Evolutionary conservation across 2,797 vertebrate genomes (phyloP), one percentile per base, ranked within the genome.

Genomic region (Crenuchus spilurus): DNA sequence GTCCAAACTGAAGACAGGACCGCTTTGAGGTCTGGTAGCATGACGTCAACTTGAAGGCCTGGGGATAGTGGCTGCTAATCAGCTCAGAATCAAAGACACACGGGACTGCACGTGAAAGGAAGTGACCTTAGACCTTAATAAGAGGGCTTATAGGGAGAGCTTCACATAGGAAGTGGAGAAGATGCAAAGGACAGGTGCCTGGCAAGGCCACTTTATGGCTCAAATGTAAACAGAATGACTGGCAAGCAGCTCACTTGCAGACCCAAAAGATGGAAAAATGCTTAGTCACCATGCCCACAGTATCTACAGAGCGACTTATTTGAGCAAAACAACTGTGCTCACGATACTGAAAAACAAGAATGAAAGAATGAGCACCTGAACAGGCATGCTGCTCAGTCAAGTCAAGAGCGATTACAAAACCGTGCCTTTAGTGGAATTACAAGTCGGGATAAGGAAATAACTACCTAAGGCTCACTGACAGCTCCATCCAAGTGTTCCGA

Each of bases 51-150:
- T 26, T 44, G 18, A 41, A 64, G 33, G 61, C 54, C 60, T 9
- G 13, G n/a, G 26, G 6, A 63, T 13, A 61, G 58, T 26, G 37
- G 22, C 60, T 42, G 52, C 51, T 64, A 55, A 70, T 78, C 74
- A 72, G 63, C 35, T 68, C 28, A 67, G 26, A 57, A 55, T 72
- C 55, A 72, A 46, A 6, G 9, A 63, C 63, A 61, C 73, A 62
- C 5, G 33, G 46, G 41, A 41, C 20, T 10, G 33, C 69, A 75
- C 16, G 73, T 72, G 24, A 76, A 41, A 42, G 26, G 9, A 11
- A 14, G 2, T 2, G 13, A 14, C 11, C 30, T 44, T 22, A 37
- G 20, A 57, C 51, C 1, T 13, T 8, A 33, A 4, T 30, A 20
- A 6, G 9, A 20, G 26, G 20, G 11, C 11, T 26, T 28, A 2